Conservation (phyloP, 2,888 invertebrate genomes). For the Aphidoletes aphidimyza region DNA sequence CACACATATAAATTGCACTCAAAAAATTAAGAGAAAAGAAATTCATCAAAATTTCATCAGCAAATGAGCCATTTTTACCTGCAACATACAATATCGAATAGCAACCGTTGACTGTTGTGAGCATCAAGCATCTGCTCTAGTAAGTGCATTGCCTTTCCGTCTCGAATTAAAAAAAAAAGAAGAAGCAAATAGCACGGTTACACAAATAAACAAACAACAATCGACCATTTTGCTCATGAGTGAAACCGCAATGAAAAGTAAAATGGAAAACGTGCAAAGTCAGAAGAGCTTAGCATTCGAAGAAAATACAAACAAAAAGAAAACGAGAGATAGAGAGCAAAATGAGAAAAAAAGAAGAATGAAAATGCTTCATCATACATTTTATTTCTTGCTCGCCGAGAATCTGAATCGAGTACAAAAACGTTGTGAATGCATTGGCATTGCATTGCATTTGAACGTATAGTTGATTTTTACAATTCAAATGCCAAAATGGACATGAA, state of each 20-base stretch:
- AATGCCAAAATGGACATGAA: no score
- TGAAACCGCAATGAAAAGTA: not conserved
- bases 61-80: not conserved
- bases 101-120: no score
- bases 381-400: constrained; percentile 4
- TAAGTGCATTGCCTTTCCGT: not conserved
- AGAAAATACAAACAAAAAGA: no score
- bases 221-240: constrained; percentile 8
- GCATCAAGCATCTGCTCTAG: not conserved
- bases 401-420: not conserved
- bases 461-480: constrained; percentile 8
- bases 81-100: not conserved
- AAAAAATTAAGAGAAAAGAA: not conserved
- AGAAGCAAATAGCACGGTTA: no score
- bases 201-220: not conserved
- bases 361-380: not conserved
- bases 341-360: not conserved
- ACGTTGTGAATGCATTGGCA: no score
- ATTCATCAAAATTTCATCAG: constrained; percentile 36
- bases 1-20: not conserved
- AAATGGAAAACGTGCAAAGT: not conserved
- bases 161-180: not conserved
- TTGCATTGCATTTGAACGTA: not conserved
- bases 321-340: not conserved
- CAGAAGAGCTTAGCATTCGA: not conserved